Evolutionary conservation across 2,113 vertebrate species (phyloP).

Genomic region (Tenrec ecaudatus): DNA sequence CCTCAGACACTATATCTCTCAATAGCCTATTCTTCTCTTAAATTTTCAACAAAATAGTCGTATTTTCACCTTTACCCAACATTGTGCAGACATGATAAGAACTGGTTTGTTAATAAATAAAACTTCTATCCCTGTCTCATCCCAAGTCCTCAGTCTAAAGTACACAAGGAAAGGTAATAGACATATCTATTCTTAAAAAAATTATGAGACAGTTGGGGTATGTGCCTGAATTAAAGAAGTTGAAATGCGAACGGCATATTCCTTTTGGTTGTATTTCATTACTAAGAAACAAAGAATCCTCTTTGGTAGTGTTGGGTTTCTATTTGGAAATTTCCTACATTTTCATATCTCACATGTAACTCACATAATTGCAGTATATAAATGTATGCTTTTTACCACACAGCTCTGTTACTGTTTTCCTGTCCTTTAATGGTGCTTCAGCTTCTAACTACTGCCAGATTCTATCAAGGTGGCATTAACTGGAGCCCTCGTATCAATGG

Average conservation of each 20-base stretch:
- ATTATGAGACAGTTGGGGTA: background rate
- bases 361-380: background rate
- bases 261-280: background rate
- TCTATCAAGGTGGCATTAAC: conserved; percentile 50
- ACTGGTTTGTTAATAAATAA: background rate
- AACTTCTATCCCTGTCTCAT: background rate
- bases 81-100: background rate
- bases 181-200: background rate
- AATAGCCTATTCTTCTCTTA: background rate
- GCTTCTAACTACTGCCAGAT: conserved; percentile 31
- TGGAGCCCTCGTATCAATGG: conserved; percentile 49
- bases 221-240: background rate
- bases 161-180: background rate
- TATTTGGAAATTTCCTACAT: background rate
- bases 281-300: background rate
- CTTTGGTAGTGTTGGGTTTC: background rate
- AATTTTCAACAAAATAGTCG: background rate
- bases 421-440: conserved; percentile 38
- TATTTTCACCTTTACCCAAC: background rate
- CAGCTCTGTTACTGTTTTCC: conserved; percentile 3
- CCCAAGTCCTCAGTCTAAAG: background rate
- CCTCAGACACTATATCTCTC: no score
- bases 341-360: background rate
- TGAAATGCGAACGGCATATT: background rate
- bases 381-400: background rate